Evolutionary conservation across 35 echinoderm and acorn worm genomes (phyloP).

Genomic region (Patiria miniata): DNA sequence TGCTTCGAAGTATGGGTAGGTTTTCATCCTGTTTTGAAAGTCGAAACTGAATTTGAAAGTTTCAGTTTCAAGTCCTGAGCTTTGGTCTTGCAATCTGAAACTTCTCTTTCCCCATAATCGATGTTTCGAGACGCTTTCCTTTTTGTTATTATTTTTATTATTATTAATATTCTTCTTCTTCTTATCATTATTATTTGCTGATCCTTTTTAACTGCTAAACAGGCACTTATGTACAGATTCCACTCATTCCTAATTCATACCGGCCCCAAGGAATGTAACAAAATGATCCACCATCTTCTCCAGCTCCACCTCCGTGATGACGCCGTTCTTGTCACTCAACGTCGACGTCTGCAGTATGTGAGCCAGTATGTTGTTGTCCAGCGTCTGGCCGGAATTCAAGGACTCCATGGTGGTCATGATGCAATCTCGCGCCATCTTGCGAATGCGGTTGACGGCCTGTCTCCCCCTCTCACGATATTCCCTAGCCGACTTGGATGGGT

Average conservation of each 20-base stretch:
- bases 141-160: no score
- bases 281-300: conserved; percentile 5
- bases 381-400: not conserved
- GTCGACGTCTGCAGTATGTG: not conserved
- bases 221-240: no score
- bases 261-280: not conserved
- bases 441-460: not conserved
- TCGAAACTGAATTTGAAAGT: no score
- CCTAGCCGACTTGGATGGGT: not conserved
- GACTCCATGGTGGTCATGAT: not conserved
- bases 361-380: conserved; percentile 15
- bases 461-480: not conserved
- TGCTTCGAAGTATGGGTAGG: no score
- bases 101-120: no score
- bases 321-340: not conserved
- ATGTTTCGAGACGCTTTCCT: no score
- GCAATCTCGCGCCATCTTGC: not conserved
- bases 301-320: not conserved
- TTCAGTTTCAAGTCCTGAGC: no score
- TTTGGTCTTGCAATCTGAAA: no score
- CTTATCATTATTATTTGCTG: no score
- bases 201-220: no score
- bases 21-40: no score
- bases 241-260: not conserved
- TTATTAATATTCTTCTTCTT: no score